Evolutionary conservation across 92 coral and sea anemone genomes (phyloP), one percentile per base, ranked within the genome.

Genomic region (Paramuricea clavata): DNA sequence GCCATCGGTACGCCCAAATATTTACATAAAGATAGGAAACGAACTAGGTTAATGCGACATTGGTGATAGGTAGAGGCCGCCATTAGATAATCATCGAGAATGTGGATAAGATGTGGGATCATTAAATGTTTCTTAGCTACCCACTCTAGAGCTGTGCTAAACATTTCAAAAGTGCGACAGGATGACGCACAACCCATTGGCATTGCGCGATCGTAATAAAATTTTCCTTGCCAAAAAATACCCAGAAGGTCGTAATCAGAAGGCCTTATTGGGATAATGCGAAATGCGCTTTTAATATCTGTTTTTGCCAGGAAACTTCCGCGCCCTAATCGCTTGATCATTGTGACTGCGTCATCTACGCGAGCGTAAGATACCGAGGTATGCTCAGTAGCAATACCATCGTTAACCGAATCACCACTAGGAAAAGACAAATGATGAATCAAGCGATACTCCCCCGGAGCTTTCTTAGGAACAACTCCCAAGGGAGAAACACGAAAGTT

Each of bases 121-220:
- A 49, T 81, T 5, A 89, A 26, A 68, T 87, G 91, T 26, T 90
- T 13, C 28, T 12, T 79, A 22, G 95, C 90, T 60, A 93, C 69
- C 92, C 93, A 90, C 28, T 91, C 94, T 26, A 93, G 79, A 9
- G 94, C 89, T 39, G 93, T 81, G 71, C 94, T 86, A 17, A 93
- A 86, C 21, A 83, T 88, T 73, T 93, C 93, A 56, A 91, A 93
- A 4, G 89, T 91, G 69, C 52, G 15, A 80, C 94, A 93, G 0
- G 91, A 81, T 43, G 89, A 81, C 56, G 91, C 89, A 83, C 96
- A 91, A 36, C 92, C 94, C 3, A 91, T 93, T 5, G 94, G 94
- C 92, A 93, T 91, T 69, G 88, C 75, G 0, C 87, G 72, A 25
- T 93, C 93, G 59, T 87, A 90, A 49, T 93, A 93, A 44, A 70